phyloP scores from a whole-genome alignment of 35 echinoderm and acorn worm species.

The Amphiura filiformis region DNA sequence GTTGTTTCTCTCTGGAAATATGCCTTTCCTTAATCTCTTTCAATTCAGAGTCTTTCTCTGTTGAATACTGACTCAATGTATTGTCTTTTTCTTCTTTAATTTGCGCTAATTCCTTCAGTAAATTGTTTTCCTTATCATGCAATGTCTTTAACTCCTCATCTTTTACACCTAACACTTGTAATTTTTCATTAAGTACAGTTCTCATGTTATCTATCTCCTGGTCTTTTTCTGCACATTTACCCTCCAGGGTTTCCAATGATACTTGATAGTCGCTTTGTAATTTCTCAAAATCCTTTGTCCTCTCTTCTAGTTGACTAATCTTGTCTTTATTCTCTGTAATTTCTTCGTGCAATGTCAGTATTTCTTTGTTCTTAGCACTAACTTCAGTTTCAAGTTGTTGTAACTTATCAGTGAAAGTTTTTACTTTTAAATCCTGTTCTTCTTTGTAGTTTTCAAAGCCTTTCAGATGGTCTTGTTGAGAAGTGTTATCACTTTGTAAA shows the following conservation, averaged over 20 bases:
- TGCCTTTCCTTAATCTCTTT: constrained; percentile 58
- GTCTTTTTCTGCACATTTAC: background rate
- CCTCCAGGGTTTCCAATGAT: background rate
- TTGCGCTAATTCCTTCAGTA: constrained; percentile 25
- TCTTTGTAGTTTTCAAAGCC: background rate
- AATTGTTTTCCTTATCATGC: constrained; percentile 11
- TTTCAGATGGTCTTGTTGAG: constrained; percentile 16
- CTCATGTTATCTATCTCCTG: constrained; percentile 16
- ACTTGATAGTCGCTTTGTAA: background rate
- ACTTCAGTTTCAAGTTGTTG: constrained; percentile 66
- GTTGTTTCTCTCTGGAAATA: constrained; percentile 34
- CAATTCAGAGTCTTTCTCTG: constrained; percentile 54
- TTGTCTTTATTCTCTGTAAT: background rate
- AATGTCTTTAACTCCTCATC: background rate
- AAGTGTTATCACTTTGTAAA: constrained; percentile 22
- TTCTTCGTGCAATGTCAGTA: constrained; percentile 63
- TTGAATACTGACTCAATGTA: constrained; percentile 11
- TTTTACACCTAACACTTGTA: constrained; percentile 32
- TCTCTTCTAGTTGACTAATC: background rate
- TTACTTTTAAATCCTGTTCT: background rate
- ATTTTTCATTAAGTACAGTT: constrained; percentile 37
- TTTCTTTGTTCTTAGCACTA: constrained; percentile 82
- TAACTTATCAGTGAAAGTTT: constrained; percentile 30
- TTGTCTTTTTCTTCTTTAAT: constrained; percentile 12
- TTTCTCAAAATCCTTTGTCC: background rate